Evolutionary conservation across 1,140 invertebrate genomes (phyloP).

Genomic region (Psix sp.): DNA sequence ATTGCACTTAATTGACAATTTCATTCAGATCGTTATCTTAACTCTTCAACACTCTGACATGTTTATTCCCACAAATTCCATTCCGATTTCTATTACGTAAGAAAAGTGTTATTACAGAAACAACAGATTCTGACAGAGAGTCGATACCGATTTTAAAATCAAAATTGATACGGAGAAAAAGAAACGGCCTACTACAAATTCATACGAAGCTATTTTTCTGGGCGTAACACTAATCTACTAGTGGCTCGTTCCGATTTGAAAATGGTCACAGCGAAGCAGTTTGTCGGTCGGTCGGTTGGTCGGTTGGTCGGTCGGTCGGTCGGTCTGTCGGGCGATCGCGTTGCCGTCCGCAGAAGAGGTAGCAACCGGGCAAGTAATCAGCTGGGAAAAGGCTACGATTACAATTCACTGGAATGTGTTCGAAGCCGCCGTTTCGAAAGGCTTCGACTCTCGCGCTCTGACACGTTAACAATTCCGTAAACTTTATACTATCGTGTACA

Average conservation of each 20-base stretch:
- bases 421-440: constrained; percentile 69
- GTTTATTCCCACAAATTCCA: too few relatives aligned
- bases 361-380: constrained; percentile 64
- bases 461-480: constrained; percentile 22
- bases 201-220: constrained; percentile 8
- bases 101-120: too few relatives aligned
- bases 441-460: constrained; percentile 61
- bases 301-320: constrained; percentile 48
- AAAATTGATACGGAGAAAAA: background rate
- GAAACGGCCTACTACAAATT: background rate
- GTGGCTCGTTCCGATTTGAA: constrained; percentile 41
- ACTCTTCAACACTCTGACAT: too few relatives aligned
- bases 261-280: constrained; percentile 53
- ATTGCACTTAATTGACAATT: too few relatives aligned
- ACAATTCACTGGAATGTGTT: constrained; percentile 72
- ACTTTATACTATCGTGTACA: constrained; percentile 36
- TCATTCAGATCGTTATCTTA: too few relatives aligned
- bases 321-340: constrained; percentile 38
- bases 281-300: constrained; percentile 47
- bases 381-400: constrained; percentile 68
- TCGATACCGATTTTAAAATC: too few relatives aligned
- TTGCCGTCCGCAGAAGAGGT: constrained; percentile 35
- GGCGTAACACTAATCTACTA: constrained; percentile 48
- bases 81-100: too few relatives aligned
- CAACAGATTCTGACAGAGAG: too few relatives aligned